Evolutionary conservation across 2,888 invertebrate species (phyloP).

Genomic region (Rhabditoides inermis): DNA sequence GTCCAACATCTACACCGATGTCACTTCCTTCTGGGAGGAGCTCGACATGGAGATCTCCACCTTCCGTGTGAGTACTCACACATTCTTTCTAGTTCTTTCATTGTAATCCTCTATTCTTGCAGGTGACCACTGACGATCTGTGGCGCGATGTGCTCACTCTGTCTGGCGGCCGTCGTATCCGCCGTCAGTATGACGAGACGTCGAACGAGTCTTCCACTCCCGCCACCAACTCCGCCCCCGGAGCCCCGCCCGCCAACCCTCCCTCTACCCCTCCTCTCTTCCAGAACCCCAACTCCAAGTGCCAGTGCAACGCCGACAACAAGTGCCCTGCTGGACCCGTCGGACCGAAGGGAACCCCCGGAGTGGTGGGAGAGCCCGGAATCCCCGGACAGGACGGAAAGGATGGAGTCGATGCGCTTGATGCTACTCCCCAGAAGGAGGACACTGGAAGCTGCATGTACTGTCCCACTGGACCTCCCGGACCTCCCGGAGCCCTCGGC

Average conservation of each 20-base stretch:
- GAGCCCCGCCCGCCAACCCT: conserved; percentile 30
- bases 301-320: conserved; percentile 36
- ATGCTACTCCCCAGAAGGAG: conserved; percentile 43
- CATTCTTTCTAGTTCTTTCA: neutral
- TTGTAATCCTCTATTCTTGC: conserved; percentile 3
- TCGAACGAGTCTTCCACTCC: neutral
- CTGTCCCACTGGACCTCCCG: conserved; percentile 47
- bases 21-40: conserved; percentile 40
- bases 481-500: conserved; percentile 46
- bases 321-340: conserved; percentile 46
- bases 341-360: conserved; percentile 44
- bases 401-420: conserved; percentile 40
- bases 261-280: conserved; percentile 38
- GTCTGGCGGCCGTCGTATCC: conserved; percentile 17
- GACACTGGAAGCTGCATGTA: conserved; percentile 44
- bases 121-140: conserved; percentile 43
- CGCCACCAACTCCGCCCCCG: conserved; percentile 14
- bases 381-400: conserved; percentile 39
- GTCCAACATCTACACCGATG: conserved; percentile 45
- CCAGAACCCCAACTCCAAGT: conserved; percentile 18
- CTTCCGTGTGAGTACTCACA: conserved; percentile 28
- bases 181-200: conserved; percentile 30
- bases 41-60: conserved; percentile 44
- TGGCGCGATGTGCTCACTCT: conserved; percentile 48
- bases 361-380: conserved; percentile 42